phyloP scores from a whole-genome alignment of 2,113 vertebrate genomes.

The Mesembrinibis cayennensis region DNA sequence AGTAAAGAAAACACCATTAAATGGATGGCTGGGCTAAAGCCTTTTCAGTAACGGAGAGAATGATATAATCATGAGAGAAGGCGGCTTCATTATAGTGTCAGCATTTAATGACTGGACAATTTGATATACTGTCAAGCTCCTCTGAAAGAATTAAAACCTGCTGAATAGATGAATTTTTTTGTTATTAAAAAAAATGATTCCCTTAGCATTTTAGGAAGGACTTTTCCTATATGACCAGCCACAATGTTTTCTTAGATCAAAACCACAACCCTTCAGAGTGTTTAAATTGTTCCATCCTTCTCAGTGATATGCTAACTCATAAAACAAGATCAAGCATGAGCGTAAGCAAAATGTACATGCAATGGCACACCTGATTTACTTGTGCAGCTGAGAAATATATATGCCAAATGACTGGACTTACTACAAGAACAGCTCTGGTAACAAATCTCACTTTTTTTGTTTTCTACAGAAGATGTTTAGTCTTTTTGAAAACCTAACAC shows the following conservation, averaged over 20 bases:
- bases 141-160: not conserved
- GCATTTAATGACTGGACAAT: not conserved
- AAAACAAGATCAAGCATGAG: not conserved
- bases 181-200: not conserved
- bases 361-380: not conserved
- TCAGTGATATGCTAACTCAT: not conserved
- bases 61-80: not conserved
- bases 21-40: not conserved
- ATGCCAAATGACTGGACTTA: not conserved
- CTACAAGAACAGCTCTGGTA: not conserved
- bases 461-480: not conserved
- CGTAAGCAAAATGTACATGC: not conserved
- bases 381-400: not conserved
- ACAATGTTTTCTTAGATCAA: not conserved
- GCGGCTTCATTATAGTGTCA: not conserved
- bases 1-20: constrained; percentile 17
- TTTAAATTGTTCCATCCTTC: not conserved
- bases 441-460: not conserved
- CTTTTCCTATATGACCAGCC: not conserved
- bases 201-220: not conserved
- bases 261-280: not conserved
- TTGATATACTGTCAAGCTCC: not conserved
- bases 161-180: constrained; percentile 5
- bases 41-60: not conserved
- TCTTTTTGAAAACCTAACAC: not conserved